phyloP scores from a whole-genome alignment of 2,113 vertebrate species.

The Atlantisia rogersi region DNA sequence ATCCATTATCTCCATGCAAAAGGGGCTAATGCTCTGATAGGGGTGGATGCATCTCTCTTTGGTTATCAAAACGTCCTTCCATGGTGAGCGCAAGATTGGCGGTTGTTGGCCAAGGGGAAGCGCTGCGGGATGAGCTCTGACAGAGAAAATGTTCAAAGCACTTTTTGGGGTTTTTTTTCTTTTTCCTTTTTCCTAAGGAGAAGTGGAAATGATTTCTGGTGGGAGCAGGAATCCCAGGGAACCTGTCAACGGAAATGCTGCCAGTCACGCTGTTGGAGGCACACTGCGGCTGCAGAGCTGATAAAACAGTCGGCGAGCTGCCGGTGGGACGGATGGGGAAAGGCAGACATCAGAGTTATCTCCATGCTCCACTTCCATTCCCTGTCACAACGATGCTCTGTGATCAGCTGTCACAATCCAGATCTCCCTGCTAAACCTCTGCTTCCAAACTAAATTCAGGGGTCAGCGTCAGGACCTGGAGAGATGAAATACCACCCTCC shows the following conservation, averaged over 20 bases:
- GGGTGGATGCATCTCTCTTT: background rate
- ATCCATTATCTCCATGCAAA: background rate
- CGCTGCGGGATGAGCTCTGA: background rate
- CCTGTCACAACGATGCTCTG: accelerated
- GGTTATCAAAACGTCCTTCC: background rate
- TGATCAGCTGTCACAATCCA: background rate
- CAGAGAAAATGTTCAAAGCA: background rate
- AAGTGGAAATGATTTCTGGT: background rate
- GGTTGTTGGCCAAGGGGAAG: background rate
- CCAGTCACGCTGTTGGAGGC: background rate
- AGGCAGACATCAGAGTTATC: accelerated
- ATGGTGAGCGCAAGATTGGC: accelerated
- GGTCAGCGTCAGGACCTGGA: background rate
- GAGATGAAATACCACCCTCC: background rate
- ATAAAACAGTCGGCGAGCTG: background rate
- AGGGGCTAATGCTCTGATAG: background rate
- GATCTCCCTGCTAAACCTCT: background rate
- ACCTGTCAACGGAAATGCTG: background rate
- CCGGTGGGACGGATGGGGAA: background rate
- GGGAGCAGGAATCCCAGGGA: background rate
- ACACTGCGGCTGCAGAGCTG: background rate
- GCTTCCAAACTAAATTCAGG: background rate
- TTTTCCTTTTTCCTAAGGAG: background rate
- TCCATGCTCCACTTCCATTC: background rate
- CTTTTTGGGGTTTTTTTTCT: too few species aligned